phyloP scores from a whole-genome alignment of 2,113 vertebrate genomes.

The Anoura caudifer region DNA sequence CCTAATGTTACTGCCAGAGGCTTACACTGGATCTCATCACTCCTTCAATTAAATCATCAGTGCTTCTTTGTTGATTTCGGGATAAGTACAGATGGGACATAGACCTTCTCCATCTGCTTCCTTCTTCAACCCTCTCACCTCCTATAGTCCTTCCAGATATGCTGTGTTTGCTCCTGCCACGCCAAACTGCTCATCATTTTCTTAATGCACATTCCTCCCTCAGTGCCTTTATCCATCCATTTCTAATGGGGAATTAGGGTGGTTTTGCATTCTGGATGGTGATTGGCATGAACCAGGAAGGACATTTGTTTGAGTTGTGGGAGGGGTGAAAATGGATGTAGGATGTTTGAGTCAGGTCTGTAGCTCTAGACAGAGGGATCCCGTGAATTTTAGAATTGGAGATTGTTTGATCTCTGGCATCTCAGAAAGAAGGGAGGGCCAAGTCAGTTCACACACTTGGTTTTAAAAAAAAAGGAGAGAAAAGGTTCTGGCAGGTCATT shows the following conservation, averaged over 20 bases:
- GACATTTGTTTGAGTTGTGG: neutral
- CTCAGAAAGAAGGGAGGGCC: neutral
- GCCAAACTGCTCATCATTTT: accelerated
- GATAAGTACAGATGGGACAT: neutral
- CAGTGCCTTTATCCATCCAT: neutral
- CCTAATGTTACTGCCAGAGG: neutral
- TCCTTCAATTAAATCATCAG: neutral
- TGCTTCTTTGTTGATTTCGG: neutral
- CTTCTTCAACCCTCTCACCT: neutral
- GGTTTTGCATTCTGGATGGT: neutral
- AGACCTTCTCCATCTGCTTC: neutral
- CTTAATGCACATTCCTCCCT: neutral
- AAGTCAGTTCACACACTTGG: neutral
- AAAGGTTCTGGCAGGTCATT: neutral
- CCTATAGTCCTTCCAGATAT: neutral
- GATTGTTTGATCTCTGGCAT: neutral
- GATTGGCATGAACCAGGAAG: neutral
- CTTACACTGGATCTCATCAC: accelerated
- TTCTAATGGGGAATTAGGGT: neutral
- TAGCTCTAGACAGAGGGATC: neutral
- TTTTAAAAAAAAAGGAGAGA: neutral
- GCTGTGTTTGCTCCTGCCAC: neutral
- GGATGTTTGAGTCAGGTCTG: neutral
- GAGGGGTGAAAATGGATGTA: neutral
- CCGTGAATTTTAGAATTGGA: neutral